A percentile compares a stretch with the other conserved stretches of the same genome.
Conservation (phyloP, 2,888 invertebrate genomes). For the Amiota mariae region DNA sequence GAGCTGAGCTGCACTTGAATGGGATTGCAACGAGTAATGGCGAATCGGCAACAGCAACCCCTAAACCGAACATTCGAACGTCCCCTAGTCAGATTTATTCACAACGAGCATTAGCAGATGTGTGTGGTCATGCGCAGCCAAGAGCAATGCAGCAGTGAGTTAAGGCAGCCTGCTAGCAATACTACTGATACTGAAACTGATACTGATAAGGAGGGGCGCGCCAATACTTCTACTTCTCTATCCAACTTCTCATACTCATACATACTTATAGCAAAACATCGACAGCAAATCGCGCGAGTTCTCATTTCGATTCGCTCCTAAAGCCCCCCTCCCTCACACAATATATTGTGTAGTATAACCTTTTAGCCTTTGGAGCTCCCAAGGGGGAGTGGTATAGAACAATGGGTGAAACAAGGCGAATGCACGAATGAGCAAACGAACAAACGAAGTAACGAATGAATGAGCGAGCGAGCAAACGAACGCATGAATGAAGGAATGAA, state of each 20-base stretch:
- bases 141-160: constrained; percentile 33
- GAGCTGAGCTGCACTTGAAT: not conserved
- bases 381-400: not conserved
- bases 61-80: constrained; percentile 9
- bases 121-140: constrained; percentile 62
- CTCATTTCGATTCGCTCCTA: constrained; percentile 31
- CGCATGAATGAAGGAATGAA: not conserved
- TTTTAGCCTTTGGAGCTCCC: constrained; percentile 27
- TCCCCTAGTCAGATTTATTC: constrained; percentile 11
- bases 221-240: constrained; percentile 6
- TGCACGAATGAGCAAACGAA: constrained; percentile 1
- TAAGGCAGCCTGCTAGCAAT: constrained; percentile 33
- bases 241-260: not conserved
- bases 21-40: constrained; percentile 10
- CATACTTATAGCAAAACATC: not conserved
- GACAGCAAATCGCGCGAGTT: constrained; percentile 28
- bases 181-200: not conserved
- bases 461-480: not conserved
- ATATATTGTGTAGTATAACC: not conserved
- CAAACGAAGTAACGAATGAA: not conserved
- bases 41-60: constrained; percentile 27
- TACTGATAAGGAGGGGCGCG: not conserved
- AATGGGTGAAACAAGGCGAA: not conserved
- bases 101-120: not conserved
- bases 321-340: not conserved